Percentiles rank a stretch among this genome's conserved stretches.
Conservation (phyloP, 2,888 invertebrate genomes). For the Rhyacophila evoluta region DNA sequence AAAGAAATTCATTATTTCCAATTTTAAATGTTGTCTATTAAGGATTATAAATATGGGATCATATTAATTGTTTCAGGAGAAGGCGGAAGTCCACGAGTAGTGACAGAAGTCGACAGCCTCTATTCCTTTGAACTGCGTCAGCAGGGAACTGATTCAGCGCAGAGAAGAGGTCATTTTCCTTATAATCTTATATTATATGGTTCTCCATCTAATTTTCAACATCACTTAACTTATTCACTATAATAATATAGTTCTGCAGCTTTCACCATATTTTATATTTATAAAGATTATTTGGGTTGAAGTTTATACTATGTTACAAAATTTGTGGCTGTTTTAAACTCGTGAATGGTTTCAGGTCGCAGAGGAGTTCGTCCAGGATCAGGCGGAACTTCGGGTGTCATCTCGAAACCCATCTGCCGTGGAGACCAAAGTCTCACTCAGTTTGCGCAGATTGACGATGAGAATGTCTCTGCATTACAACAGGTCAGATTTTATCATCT, state of each 20-base stretch:
- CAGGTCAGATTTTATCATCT: constrained; percentile 74
- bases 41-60: no score
- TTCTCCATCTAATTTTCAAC: no score
- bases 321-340: no score
- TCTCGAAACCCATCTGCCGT: constrained; percentile 60
- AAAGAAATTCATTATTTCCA: no score
- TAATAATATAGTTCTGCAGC: no score
- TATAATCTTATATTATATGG: no score
- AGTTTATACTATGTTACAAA: no score
- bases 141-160: constrained; percentile 45
- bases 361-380: constrained; percentile 52
- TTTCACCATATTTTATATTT: no score
- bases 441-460: constrained; percentile 93
- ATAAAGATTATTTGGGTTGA: no score
- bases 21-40: no score
- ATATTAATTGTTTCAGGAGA: constrained; percentile 62
- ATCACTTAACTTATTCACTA: neutral
- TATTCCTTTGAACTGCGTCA: constrained; percentile 65
- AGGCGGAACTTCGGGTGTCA: constrained; percentile 48
- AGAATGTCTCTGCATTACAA: constrained; percentile 89
- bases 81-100: constrained; percentile 70
- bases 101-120: constrained; percentile 72
- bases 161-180: constrained; percentile 49
- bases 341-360: constrained; percentile 49
- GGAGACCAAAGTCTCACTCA: constrained; percentile 89